These are phyloP conservation scores for Nomada lathburiana DNA, from an alignment of 2,888 invertebrate genomes.

Conservation along the genomic window DNA sequence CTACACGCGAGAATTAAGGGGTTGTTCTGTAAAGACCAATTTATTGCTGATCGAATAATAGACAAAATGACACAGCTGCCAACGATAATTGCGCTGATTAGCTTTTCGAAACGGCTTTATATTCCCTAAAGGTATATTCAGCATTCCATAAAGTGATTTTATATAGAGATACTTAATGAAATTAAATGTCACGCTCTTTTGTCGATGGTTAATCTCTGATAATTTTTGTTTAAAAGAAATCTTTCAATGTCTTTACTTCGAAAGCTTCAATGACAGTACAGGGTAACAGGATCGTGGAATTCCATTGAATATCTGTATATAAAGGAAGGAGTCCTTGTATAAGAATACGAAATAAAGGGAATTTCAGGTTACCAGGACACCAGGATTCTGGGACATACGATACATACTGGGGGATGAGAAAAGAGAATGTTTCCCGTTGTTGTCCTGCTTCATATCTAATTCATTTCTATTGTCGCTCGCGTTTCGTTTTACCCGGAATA, in stretches of 20 bases:
- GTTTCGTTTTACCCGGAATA: conserved; percentile 9
- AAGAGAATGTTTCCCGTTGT: conserved; percentile 40
- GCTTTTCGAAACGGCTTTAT: no score
- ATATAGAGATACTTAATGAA: not conserved
- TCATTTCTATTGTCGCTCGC: conserved; percentile 41
- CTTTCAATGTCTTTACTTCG: not conserved
- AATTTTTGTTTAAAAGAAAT: not conserved
- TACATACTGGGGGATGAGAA: not conserved
- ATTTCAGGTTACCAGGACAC: conserved; percentile 55
- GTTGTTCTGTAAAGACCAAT: no score
- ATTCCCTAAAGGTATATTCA: not conserved
- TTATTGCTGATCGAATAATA: no score
- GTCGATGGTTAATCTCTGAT: not conserved
- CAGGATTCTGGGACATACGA: conserved; percentile 34
- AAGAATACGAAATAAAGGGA: conserved; percentile 11
- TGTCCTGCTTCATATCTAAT: conserved; percentile 47
- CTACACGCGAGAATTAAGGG: no score
- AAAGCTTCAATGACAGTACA: not conserved
- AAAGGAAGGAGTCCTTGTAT: conserved; percentile 29
- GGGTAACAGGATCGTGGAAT: not conserved
- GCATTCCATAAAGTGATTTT: no score
- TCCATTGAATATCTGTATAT: not conserved
- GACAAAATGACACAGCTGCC: no score
- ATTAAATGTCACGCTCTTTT: not conserved
- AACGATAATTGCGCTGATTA: no score